Evolutionary conservation across 2,797 vertebrate genomes (phyloP).

Genomic region (Onychomys torridus): DNA sequence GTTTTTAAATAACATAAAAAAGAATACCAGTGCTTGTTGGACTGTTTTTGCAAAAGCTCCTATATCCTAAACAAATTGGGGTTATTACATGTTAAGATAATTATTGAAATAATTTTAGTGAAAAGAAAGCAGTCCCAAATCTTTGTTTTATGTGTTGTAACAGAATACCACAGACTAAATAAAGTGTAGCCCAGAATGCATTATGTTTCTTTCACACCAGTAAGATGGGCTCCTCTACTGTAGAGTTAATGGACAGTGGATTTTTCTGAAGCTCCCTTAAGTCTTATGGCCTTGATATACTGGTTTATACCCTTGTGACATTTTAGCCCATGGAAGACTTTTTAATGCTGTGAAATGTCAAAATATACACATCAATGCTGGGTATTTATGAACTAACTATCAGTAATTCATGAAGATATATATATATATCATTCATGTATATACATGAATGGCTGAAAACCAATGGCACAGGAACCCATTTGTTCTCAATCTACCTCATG

Average conservation of each 20-base stretch:
- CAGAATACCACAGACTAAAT: neutral
- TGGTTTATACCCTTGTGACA: neutral
- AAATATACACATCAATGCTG: neutral
- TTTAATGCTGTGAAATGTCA: neutral
- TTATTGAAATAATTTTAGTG: slow-evolving; percentile 26
- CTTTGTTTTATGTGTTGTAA: neutral
- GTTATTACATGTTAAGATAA: neutral
- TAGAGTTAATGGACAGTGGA: neutral
- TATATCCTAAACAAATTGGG: neutral
- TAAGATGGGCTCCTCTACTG: neutral
- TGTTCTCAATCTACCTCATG: neutral
- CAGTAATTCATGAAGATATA: neutral
- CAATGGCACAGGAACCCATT: neutral
- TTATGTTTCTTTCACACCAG: neutral
- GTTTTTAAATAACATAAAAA: no score
- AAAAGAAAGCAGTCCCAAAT: neutral
- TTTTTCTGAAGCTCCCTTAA: neutral
- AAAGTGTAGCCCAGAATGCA: neutral
- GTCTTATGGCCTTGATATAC: neutral
- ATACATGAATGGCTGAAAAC: neutral
- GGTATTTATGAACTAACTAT: neutral
- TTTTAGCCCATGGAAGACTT: neutral
- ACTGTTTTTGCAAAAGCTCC: neutral
- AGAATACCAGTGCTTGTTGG: neutral
- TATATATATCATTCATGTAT: no score